phyloP scores from a whole-genome alignment of 2,113 vertebrate genomes.

The Platichthys flesus region DNA sequence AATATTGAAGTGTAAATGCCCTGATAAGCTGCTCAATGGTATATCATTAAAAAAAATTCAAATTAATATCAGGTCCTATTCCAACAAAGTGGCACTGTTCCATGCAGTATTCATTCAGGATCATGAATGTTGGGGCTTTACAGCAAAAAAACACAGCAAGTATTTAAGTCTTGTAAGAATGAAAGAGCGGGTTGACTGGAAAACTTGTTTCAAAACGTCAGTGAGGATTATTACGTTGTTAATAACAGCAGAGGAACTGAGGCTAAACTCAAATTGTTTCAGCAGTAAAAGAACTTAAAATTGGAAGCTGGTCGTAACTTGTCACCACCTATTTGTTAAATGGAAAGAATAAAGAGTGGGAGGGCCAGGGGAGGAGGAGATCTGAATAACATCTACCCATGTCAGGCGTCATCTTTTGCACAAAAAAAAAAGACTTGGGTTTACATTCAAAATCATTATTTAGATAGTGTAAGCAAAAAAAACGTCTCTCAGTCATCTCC shows the following conservation, averaged over 20 bases:
- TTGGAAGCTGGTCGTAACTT: not conserved
- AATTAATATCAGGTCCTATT: conserved; percentile 17
- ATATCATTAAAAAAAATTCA: conserved; percentile 32
- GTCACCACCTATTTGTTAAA: not conserved
- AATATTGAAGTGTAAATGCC: too few relatives aligned
- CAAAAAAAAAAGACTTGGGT: not conserved
- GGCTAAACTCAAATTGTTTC: not conserved
- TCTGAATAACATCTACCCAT: not conserved
- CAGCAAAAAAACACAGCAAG: conserved; percentile 21
- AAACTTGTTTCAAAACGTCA: conserved; percentile 35
- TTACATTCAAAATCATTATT: conserved; percentile 8
- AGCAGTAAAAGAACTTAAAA: not conserved
- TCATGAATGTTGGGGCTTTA: conserved; percentile 33
- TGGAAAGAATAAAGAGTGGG: not conserved
- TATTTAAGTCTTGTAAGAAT: conserved; percentile 25
- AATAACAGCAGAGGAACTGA: conserved; percentile 14
- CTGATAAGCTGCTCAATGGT: not conserved
- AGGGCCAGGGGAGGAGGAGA: not conserved
- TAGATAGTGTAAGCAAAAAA: conserved; percentile 17
- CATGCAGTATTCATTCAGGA: conserved; percentile 33
- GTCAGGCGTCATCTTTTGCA: not conserved
- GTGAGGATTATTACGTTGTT: conserved; percentile 24
- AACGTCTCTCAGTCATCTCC: conserved; percentile 35
- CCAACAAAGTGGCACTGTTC: conserved; percentile 42
- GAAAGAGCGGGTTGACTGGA: conserved; percentile 15